Base-by-base conservation (phyloP, 2,113 vertebrate species). In the Vulpes vulpes region DNA sequence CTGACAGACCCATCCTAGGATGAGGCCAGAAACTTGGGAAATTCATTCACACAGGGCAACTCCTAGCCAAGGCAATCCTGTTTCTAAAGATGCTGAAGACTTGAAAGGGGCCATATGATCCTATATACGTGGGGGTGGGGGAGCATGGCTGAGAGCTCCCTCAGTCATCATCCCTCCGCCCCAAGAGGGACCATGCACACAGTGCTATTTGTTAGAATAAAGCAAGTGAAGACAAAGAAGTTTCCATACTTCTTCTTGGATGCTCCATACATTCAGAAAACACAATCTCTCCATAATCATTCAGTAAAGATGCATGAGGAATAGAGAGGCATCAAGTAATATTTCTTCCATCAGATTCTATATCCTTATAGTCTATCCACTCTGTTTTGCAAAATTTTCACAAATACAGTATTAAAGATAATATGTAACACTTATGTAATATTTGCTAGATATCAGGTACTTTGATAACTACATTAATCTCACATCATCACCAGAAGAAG, bases 111-210 rank as follows among this genome's bases (percentile, higher is more conserved):
- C 27, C 85, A 5, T n/a, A 2, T 10, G 6, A 10, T 43, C 3
- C 6, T 43, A 43, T 43, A 43, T 43, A 6, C 0, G 1, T 32
- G 79, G 38, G 30, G 32, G 22, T 15, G 8, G 6, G 23, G 27
- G 62, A 32, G 8, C 59, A 12, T 1, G 8, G 5, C 0, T 0
- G 30, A 49, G 65, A 30, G 5, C 80, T 35, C 69, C 30, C 17
- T 16, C n/a, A 27, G 3, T 6, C 57, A 51, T 10, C 25, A 51
- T 10, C 25, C 22, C 10, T 12, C 22, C 3, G 27, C 53, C 43
- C 64, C 65, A 11, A 11, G 15, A 11, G 38, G 22, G n/a, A 19
- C 17, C 27, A 7, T 43, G 8, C 32, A 11, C 4, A n/a, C 23
- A 9, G 11, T 25, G 27, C 32, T 25, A 15, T 32, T 30, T 27